phyloP scores from a whole-genome alignment of 2,888 invertebrate species.

The Pomacea canaliculata region DNA sequence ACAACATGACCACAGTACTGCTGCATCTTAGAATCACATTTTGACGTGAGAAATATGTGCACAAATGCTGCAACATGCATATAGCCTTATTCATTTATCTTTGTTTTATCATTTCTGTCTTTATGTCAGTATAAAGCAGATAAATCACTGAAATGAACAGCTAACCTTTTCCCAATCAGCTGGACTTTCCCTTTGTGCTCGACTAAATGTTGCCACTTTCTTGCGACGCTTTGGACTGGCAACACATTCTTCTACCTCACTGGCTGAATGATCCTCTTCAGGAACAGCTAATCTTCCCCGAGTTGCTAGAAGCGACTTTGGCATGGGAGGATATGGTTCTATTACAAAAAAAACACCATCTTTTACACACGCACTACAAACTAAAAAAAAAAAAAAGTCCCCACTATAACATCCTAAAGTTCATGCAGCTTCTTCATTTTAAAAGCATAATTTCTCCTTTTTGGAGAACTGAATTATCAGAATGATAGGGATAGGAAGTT shows the following conservation, averaged over 20 bases:
- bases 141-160: too few species aligned
- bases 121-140: too few species aligned
- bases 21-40: background rate
- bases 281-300: constrained; percentile 52
- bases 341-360: background rate
- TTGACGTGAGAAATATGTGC: background rate
- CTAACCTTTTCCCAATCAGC: constrained; percentile 63
- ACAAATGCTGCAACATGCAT: background rate
- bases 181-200: constrained; percentile 41
- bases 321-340: constrained; percentile 66
- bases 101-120: too few species aligned
- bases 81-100: too few species aligned
- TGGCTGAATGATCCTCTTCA: constrained; percentile 46
- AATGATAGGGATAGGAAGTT: too few species aligned
- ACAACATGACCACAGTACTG: background rate
- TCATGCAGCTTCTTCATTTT: too few species aligned
- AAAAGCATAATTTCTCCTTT: too few species aligned
- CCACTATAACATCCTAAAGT: too few species aligned
- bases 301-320: constrained; percentile 56
- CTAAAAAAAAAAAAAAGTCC: too few species aligned
- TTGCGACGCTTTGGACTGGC: constrained; percentile 33
- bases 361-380: too few species aligned
- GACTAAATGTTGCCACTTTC: constrained; percentile 31
- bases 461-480: too few species aligned
- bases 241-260: constrained; percentile 45